Base-by-base conservation (phyloP, 1,140 invertebrate species). In the Drosophila arawakana region DNA sequence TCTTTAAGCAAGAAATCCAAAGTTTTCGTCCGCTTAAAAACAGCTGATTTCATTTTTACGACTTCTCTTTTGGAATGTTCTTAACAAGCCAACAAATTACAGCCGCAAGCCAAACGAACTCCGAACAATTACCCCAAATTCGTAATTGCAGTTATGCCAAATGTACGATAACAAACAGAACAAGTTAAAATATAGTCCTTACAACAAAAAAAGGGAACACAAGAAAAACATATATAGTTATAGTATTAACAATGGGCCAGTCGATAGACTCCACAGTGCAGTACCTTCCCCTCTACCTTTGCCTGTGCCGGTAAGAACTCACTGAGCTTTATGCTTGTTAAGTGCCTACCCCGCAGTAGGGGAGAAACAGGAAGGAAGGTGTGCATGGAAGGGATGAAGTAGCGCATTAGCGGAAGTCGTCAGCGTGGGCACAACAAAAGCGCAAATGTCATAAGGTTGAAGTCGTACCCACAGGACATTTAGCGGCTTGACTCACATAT, bases 121-220 rank as follows among this genome's bases (percentile, higher is more conserved):
- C 58, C 54, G 34, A 73, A 77, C 83, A 86, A 88, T 86, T 88
- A 76, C 76, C 83, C 83, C 76, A 82, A 86, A 86, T 88, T 79
- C 72, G 65, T 86, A 88, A 88, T 88, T 86, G 82, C 78, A 86
- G 81, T 15, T n/a, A 43, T 43, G 41, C 3, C 65, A 88, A 81
- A 81, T 80, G 66, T 37, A n/a, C 35, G 62, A 58, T 46, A 44
- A 54, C 55, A 72, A 66, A 49, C 5, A 54, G 58, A n/a, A 62
- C 21, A 68, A 55, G 58, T 35, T 47, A 21, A 25, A 69, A 73
- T 39, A 61, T 43, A 43, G 30, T 30, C 25, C 37, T 35, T 47
- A 49, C 37, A 78, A 49, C 37, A 15, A 15, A 85, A 78, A 78
- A 75, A 78, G 67, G 41, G 79, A 74, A 71, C 62, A 69, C 72